Conservation (phyloP, 2,113 vertebrate species). For the Eurypyga helias region DNA sequence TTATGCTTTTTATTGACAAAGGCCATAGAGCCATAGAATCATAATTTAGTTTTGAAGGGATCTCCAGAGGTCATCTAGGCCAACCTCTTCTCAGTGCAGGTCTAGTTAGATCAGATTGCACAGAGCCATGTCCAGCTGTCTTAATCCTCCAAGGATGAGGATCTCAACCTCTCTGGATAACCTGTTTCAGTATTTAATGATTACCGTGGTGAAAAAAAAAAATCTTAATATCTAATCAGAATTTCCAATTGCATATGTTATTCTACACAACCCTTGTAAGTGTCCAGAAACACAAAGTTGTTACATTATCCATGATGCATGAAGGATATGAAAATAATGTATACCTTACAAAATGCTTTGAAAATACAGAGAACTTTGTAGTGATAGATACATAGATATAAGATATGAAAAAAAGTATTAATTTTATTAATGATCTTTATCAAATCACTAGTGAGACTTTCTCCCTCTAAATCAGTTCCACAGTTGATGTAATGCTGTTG, state of each 20-base stretch:
- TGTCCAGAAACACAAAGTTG: not conserved
- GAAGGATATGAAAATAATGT: not conserved
- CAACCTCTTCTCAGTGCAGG: not conserved
- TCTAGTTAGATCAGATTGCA: not conserved
- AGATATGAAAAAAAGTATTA: not conserved
- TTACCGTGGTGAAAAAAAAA: not conserved
- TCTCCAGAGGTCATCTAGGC: not conserved
- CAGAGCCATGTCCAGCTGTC: not conserved
- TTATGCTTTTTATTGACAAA: not conserved
- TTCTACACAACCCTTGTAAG: not conserved
- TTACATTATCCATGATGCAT: not conserved
- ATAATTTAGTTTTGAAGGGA: not conserved
- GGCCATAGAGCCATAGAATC: not conserved
- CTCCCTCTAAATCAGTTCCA: not conserved
- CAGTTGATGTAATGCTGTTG: accelerated
- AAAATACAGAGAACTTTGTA: not conserved
- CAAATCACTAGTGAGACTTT: not conserved
- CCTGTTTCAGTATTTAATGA: not conserved
- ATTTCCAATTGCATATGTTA: not conserved
- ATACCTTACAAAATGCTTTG: not conserved
- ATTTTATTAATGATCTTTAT: not conserved
- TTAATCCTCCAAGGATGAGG: not conserved
- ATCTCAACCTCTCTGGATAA: not conserved
- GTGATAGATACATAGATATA: too few species aligned
- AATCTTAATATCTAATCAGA: not conserved